Conservation (phyloP, 2,888 invertebrate genomes). For the Drosophila peninsularis region DNA sequence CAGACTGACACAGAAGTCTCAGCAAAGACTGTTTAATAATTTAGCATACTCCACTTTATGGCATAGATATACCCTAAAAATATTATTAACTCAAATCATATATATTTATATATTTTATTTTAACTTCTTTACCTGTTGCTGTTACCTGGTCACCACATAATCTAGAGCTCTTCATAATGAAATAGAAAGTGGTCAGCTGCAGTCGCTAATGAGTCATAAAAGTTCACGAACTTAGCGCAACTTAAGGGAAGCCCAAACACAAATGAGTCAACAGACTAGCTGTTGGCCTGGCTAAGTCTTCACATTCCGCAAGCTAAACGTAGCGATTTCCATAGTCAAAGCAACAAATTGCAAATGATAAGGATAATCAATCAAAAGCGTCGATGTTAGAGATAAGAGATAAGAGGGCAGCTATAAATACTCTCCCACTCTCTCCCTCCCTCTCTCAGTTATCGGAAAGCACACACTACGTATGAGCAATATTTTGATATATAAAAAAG, state of each 20-base stretch:
- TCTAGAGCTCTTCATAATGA: too few species aligned
- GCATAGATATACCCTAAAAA: too few species aligned
- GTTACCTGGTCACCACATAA: too few species aligned
- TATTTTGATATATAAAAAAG: conserved; percentile 23
- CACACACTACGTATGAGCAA: conserved; percentile 54
- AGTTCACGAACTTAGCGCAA: not conserved
- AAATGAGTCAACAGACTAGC: conserved; percentile 12
- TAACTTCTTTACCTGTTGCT: too few species aligned
- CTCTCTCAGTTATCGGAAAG: conserved; percentile 19
- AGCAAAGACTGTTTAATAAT: too few species aligned
- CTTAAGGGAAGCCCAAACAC: conserved; percentile 7
- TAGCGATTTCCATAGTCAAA: not conserved
- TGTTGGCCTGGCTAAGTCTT: too few species aligned
- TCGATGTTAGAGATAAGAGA: conserved; percentile 5
- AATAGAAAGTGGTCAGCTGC: not conserved
- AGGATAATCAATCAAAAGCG: not conserved
- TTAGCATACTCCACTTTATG: too few species aligned
- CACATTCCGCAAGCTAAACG: not conserved
- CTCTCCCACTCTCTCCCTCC: not conserved
- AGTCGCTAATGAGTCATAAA: not conserved
- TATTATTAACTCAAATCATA: too few species aligned
- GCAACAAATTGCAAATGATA: not conserved
- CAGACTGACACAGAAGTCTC: too few species aligned
- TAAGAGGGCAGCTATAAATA: conserved; percentile 8
- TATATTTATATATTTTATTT: not conserved